Evolutionary conservation across 2,888 invertebrate species (phyloP).

Genomic region (Dastarcus helophoroides): DNA sequence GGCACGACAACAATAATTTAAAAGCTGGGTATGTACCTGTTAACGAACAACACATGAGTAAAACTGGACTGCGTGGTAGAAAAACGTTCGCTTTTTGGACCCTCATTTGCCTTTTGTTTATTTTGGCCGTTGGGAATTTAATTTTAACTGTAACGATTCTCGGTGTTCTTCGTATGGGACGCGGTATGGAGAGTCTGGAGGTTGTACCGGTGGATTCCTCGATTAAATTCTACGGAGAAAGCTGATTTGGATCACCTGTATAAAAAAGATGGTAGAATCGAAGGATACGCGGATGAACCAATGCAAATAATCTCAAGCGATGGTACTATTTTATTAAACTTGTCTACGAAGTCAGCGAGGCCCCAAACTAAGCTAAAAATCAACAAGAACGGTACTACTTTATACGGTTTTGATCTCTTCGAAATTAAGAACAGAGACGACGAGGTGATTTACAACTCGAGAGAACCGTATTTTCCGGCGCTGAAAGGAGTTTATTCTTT

Average conservation of each 20-base stretch:
- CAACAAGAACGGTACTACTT: constrained; percentile 53
- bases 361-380: constrained; percentile 40
- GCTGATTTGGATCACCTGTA: constrained; percentile 69
- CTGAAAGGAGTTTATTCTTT: constrained; percentile 55
- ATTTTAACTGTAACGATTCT: constrained; percentile 70
- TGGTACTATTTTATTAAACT: constrained; percentile 31
- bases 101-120: constrained; percentile 54
- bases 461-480: constrained; percentile 58
- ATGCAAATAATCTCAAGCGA: constrained; percentile 38
- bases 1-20: constrained; percentile 28
- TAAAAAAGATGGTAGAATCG: constrained; percentile 57
- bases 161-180: constrained; percentile 66
- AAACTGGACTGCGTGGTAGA: constrained; percentile 38
- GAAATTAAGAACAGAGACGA: constrained; percentile 52
- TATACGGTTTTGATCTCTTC: constrained; percentile 58
- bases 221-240: constrained; percentile 66
- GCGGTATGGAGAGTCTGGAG: constrained; percentile 79
- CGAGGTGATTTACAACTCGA: constrained; percentile 62
- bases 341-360: constrained; percentile 33
- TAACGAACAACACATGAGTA: constrained; percentile 27
- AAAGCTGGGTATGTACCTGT: constrained; percentile 32
- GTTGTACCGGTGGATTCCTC: constrained; percentile 61
- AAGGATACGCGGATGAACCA: constrained; percentile 46
- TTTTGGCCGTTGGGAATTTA: constrained; percentile 69
- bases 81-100: constrained; percentile 72